A percentile compares a stretch with the other conserved stretches of the same genome.
These are phyloP conservation scores for Synergus itoensis DNA, from an alignment of 2,888 invertebrate genomes.

Conservation along the genomic window DNA sequence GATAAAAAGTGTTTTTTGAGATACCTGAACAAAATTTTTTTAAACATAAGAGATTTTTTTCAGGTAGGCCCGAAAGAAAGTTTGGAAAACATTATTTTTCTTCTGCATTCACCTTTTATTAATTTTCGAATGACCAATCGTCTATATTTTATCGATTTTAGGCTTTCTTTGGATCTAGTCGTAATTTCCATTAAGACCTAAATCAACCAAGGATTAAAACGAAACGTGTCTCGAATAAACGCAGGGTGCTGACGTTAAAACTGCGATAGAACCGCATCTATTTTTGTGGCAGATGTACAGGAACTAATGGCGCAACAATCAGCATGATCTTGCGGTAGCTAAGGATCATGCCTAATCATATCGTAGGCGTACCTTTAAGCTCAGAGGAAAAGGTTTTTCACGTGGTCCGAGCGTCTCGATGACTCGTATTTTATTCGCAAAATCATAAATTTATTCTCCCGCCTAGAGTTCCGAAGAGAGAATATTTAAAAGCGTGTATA, in stretches of 20 bases:
- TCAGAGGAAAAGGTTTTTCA: conserved; percentile 7
- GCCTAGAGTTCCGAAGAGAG: background rate
- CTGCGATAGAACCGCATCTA: conserved; percentile 69
- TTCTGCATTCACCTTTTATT: no score
- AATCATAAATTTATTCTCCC: background rate
- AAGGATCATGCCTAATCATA: conserved; percentile 67
- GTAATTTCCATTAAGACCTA: background rate
- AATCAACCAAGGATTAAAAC: conserved; percentile 20
- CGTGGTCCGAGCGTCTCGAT: conserved; percentile 3
- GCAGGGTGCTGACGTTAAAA: conserved; percentile 57
- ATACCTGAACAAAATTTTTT: background rate
- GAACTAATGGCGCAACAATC: conserved; percentile 63
- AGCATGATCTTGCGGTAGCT: conserved; percentile 64
- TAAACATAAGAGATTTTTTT: background rate
- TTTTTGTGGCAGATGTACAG: conserved; percentile 70
- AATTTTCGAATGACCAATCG: conserved; percentile 50
- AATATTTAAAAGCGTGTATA: background rate
- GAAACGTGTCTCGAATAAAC: conserved; percentile 47
- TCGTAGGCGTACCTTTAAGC: conserved; percentile 61
- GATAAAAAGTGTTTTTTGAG: background rate
- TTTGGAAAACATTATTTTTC: background rate
- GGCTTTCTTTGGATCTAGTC: background rate
- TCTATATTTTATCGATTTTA: conserved; percentile 33
- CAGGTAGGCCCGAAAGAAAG: background rate
- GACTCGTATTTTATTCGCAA: conserved; percentile 11